Evolutionary conservation across 2,113 vertebrate genomes (phyloP), one percentile per base, ranked within the genome.

Genomic region (Stigmatopora nigra): DNA sequence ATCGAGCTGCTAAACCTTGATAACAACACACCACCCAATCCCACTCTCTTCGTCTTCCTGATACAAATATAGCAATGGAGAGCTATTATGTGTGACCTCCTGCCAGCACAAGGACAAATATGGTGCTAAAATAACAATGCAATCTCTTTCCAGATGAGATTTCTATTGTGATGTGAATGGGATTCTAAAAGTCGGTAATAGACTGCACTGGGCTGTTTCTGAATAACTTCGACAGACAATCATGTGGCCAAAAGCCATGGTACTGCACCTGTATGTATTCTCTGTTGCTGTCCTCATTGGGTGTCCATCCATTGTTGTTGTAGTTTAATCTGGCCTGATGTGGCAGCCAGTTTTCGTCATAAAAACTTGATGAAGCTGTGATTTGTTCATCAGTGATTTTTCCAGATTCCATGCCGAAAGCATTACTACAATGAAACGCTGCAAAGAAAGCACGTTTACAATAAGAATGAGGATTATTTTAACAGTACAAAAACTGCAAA

Each of bases 371-470:
- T 0, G 96, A 99, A 53, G 95, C 94, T 1, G 88, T 91, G 86
- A 98, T 97, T 89, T 98, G 97, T 75, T 94, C 94, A 16, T 95
- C 93, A 5, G 95, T 93, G 82, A 99, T 97, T 72, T 91, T 90
- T 53, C 93, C 92, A 2, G 94, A 95, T 82, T 98, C 95, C 94
- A 99, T 89, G n/a, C 97, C 97, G 19, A 98, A 90, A 0, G 95
- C 91, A 53, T 92, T 84, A 14, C 94, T 98, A 76, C 96, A 98
- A 83, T 98, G 95, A 63, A 96, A 97, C 25, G 91, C 97, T 99
- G 66, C 1, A 76, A 47, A 31, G 60, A 20, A 58, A 17, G 1
- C 47, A 52, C 1, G n/a, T 51, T 36, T 45, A 45, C 5, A 9
- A 12, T 25, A 14, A 13, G 22, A 56, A 56, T 41, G 38, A 41